Conservation (phyloP, 2,797 vertebrate species). For the Pelodytes ibericus region DNA sequence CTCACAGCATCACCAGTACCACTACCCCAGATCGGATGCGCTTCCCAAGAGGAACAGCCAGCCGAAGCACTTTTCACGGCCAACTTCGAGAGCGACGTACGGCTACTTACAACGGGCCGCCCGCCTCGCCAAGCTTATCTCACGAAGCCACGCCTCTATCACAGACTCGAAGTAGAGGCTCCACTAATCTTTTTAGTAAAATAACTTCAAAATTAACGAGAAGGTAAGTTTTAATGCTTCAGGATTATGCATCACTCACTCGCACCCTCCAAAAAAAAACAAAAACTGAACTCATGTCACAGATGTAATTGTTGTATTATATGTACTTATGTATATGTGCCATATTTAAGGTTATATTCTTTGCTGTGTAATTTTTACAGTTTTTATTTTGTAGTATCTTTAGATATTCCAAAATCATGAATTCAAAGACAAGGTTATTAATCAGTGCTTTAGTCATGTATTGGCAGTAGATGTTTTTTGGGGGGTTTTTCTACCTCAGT, state of each 20-base stretch:
- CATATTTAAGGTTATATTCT: slow-evolving; percentile 17
- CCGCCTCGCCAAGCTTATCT: slow-evolving; percentile 92
- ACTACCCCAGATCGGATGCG: slow-evolving; percentile 91
- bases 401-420: neutral
- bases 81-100: slow-evolving; percentile 93
- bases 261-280: slow-evolving; percentile 20
- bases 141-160: slow-evolving; percentile 89
- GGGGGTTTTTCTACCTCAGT: no score
- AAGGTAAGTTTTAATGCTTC: slow-evolving; percentile 79
- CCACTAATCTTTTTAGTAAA: slow-evolving; percentile 96
- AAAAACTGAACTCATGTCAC: neutral
- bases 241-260: slow-evolving; percentile 24
- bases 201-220: slow-evolving; percentile 95
- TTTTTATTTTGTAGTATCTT: slow-evolving; percentile 2
- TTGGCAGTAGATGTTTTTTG: no score
- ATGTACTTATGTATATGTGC: slow-evolving; percentile 32
- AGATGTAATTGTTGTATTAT: slow-evolving; percentile 5
- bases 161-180: slow-evolving; percentile 90
- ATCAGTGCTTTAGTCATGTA: no score
- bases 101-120: slow-evolving; percentile 94
- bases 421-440: slow-evolving; percentile 10
- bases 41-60: slow-evolving; percentile 91
- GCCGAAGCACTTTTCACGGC: slow-evolving; percentile 95
- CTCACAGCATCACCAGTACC: slow-evolving; percentile 91
- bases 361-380: neutral